Evolutionary conservation across 1,140 invertebrate species (phyloP).

Genomic region (Dreissena polymorpha): DNA sequence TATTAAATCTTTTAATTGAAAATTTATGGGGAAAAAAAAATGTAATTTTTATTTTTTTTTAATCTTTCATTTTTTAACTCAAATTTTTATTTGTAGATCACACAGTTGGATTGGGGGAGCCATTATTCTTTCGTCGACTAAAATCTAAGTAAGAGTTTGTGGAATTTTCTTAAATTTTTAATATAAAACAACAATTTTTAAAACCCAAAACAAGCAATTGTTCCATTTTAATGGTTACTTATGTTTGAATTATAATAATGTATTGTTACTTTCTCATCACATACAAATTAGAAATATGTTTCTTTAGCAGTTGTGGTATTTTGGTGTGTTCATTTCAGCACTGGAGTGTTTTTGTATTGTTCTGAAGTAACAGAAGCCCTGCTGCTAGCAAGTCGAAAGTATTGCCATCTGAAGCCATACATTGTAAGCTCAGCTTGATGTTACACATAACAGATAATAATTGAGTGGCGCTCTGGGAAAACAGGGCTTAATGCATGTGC

Average conservation of each 20-base stretch:
- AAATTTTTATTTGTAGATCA: constrained; percentile 69
- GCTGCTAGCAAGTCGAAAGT: constrained; percentile 61
- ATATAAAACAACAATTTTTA: background rate
- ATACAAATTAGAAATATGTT: background rate
- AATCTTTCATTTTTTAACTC: background rate
- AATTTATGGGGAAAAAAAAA: background rate
- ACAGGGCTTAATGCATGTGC: too few species aligned
- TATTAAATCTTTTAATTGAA: constrained; percentile 4
- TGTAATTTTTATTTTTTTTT: background rate
- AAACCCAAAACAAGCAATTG: background rate
- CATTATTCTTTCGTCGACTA: constrained; percentile 61
- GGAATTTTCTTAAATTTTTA: background rate
- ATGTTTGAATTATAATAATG: background rate
- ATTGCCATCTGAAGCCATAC: constrained; percentile 57
- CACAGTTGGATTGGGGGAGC: constrained; percentile 65
- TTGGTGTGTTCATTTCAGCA: constrained; percentile 53
- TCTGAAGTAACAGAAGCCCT: constrained; percentile 66
- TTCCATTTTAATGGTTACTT: background rate
- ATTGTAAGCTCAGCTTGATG: constrained; percentile 59
- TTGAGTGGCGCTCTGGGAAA: too few species aligned
- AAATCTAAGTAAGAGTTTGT: constrained; percentile 61
- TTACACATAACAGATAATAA: background rate
- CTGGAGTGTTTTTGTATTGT: constrained; percentile 66
- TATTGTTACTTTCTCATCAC: background rate
- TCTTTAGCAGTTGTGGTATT: background rate